phyloP scores from a whole-genome alignment of 2,797 vertebrate species.

The Aselliscus stoliczkanus region DNA sequence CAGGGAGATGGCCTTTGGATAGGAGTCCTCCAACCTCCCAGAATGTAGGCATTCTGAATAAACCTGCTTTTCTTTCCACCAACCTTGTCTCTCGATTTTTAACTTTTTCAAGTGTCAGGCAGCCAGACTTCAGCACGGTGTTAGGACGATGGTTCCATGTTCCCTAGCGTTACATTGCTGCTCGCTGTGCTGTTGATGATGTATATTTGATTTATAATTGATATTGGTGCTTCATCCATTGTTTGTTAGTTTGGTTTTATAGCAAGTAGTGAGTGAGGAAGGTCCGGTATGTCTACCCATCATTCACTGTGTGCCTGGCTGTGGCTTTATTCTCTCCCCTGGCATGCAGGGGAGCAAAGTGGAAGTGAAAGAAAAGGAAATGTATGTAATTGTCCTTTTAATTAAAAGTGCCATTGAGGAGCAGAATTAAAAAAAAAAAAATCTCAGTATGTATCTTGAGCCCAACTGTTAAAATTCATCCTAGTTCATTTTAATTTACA shows the following conservation, averaged over 20 bases:
- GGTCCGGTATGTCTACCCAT: background rate
- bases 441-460: background rate
- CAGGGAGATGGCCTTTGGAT: too few relatives aligned
- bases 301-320: background rate
- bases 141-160: background rate
- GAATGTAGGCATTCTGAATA: too few relatives aligned
- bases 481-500: background rate
- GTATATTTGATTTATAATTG: background rate
- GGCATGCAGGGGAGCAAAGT: background rate
- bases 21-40: too few relatives aligned
- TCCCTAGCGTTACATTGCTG: fast-evolving
- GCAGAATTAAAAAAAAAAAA: background rate
- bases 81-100: too few relatives aligned
- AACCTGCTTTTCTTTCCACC: too few relatives aligned
- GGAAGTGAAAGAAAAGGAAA: background rate
- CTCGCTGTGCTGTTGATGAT: background rate
- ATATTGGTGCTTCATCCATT: background rate
- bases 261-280: background rate
- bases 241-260: background rate
- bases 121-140: too few relatives aligned
- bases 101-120: too few relatives aligned
- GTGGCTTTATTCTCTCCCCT: background rate
- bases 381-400: background rate
- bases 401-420: background rate
- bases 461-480: background rate